Percentiles rank a stretch among this genome's conserved stretches.
These are phyloP conservation scores for Drosophila subobscura DNA, from an alignment of 1,140 invertebrate species.

Conservation along the genomic window DNA sequence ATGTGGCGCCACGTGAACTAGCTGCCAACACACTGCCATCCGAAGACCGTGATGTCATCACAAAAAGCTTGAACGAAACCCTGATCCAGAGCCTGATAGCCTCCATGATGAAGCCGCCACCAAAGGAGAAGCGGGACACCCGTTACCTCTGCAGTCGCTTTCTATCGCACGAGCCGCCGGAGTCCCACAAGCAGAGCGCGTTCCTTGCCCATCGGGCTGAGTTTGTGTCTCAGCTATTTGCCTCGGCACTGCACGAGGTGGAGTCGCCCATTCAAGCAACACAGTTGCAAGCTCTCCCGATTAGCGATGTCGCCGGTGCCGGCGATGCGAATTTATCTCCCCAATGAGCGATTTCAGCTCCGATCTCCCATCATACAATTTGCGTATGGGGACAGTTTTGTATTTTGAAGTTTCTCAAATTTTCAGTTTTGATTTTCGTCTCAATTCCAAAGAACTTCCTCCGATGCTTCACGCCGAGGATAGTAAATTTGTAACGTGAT, in stretches of 20 bases:
- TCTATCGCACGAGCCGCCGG: background rate
- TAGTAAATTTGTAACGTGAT: no score
- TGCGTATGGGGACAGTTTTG: conserved; percentile 2
- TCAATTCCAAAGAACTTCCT: no score
- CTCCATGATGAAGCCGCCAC: conserved; percentile 14
- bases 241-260: conserved; percentile 60
- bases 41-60: conserved; percentile 13
- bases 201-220: conserved; percentile 58
- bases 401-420: conserved; percentile 3
- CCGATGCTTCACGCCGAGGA: no score
- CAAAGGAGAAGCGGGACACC: conserved; percentile 16
- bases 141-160: conserved; percentile 63
- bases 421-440: background rate
- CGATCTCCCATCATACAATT: conserved; percentile 1
- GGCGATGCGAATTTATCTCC: conserved; percentile 50
- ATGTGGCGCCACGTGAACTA: conserved; percentile 1
- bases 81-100: background rate
- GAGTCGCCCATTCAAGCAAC: conserved; percentile 9
- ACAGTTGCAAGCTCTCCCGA: conserved; percentile 25
- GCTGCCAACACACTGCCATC: conserved; percentile 20
- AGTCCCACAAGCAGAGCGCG: conserved; percentile 19
- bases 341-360: conserved; percentile 6
- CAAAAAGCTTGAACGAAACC: no score
- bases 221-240: conserved; percentile 60
- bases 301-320: conserved; percentile 44